These are phyloP conservation scores for Geophilus truncorum DNA, from an alignment of 2,888 invertebrate species.

Conservation along the genomic window DNA sequence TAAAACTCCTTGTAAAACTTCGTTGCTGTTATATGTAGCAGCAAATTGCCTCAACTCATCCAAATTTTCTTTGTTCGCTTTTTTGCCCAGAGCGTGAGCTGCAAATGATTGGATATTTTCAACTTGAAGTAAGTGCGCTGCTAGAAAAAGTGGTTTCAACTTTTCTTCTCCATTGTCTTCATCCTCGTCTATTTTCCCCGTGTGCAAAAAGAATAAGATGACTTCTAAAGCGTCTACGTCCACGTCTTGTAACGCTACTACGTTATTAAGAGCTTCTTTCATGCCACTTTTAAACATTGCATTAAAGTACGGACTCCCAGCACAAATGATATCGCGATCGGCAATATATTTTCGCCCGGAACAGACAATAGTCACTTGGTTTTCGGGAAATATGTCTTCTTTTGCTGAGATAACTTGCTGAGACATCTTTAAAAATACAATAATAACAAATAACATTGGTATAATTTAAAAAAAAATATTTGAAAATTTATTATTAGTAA, in stretches of 20 bases:
- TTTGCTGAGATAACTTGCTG: not conserved
- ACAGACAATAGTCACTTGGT: not conserved
- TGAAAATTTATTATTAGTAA: no score
- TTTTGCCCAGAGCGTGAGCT: not conserved
- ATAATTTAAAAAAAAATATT: no score
- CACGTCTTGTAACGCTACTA: not conserved
- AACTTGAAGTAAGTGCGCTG: not conserved
- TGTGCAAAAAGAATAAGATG: not conserved
- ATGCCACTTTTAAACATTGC: constrained; percentile 19
- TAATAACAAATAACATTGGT: not conserved
- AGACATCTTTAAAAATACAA: not conserved
- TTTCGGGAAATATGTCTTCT: not conserved
- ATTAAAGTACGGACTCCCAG: not conserved
- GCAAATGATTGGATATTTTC: not conserved
- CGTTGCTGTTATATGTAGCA: not conserved
- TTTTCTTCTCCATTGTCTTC: not conserved
- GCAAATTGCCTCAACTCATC: not conserved
- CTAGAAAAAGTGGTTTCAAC: constrained; percentile 2
- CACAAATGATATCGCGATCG: not conserved
- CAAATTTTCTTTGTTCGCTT: not conserved
- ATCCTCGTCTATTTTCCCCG: not conserved
- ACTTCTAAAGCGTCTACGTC: constrained; percentile 1
- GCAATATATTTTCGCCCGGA: not conserved
- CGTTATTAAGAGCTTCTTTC: not conserved
- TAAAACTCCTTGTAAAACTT: not conserved